These are phyloP conservation scores for Emydocephalus ijimae DNA, from an alignment of 2,113 vertebrate species.

Conservation along the genomic window DNA sequence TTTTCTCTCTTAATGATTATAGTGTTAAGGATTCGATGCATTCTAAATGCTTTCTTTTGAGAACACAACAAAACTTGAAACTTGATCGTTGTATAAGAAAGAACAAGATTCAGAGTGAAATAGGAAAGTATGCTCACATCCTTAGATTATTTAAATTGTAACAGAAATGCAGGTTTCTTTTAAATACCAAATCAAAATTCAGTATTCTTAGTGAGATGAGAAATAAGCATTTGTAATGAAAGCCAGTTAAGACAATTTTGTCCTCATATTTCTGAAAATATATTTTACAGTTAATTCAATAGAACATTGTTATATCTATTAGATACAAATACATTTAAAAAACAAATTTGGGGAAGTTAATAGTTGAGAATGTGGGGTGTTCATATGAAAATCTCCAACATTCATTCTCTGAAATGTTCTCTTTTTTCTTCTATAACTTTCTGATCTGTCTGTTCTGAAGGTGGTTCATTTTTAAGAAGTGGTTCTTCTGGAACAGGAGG, in stretches of 20 bases:
- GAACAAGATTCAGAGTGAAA: neutral
- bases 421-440: neutral
- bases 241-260: neutral
- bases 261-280: neutral
- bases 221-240: neutral
- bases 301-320: neutral
- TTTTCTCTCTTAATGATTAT: neutral
- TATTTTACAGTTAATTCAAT: neutral
- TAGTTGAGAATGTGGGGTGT: neutral
- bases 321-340: neutral
- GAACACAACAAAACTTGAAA: neutral
- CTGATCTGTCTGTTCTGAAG: neutral
- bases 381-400: neutral
- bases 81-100: neutral
- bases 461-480: neutral
- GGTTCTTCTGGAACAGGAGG: neutral
- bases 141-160: neutral
- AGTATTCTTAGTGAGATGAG: neutral
- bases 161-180: neutral
- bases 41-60: neutral
- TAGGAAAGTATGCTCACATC: neutral
- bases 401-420: neutral
- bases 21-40: neutral
- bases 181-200: neutral
- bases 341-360: neutral